Percentiles rank a stretch among this genome's conserved stretches.
Evolutionary conservation across 1,140 invertebrate genomes (phyloP).

Genomic region (Aphelenchoides fujianensis): DNA sequence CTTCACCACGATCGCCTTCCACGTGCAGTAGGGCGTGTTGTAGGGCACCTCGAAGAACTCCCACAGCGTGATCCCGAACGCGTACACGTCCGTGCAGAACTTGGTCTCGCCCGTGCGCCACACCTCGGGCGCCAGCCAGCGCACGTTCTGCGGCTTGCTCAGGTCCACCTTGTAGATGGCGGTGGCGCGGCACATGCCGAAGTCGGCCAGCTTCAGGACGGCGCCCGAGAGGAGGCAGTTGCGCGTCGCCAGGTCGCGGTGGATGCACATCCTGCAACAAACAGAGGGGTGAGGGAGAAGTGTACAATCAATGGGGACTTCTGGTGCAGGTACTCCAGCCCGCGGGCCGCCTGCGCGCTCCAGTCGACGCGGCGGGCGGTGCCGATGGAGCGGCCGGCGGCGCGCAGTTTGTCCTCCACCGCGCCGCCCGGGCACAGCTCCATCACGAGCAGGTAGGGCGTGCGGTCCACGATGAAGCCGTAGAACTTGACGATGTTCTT

Average conservation of each 20-base stretch:
- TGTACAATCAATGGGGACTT: constrained; percentile 26
- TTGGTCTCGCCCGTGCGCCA: constrained; percentile 39
- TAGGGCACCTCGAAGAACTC: constrained; percentile 36
- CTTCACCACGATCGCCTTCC: constrained; percentile 46
- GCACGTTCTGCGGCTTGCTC: constrained; percentile 50
- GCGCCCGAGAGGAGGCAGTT: constrained; percentile 44
- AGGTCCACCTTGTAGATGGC: constrained; percentile 54
- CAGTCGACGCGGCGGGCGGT: constrained; percentile 28
- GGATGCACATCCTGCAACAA: constrained; percentile 39
- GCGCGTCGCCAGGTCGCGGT: constrained; percentile 52
- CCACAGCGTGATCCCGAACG: constrained; percentile 35
- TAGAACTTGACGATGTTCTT: constrained; percentile 53
- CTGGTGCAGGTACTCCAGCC: constrained; percentile 50
- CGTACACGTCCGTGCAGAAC: constrained; percentile 34
- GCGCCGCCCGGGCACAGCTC: constrained; percentile 48
- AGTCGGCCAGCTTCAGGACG: constrained; percentile 50
- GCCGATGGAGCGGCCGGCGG: constrained; percentile 15
- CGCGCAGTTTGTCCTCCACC: constrained; percentile 46
- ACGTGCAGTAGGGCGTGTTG: constrained; percentile 28
- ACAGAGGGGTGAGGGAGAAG: no score
- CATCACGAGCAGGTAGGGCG: constrained; percentile 53
- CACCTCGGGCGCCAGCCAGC: constrained; percentile 47
- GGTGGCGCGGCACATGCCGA: constrained; percentile 54
- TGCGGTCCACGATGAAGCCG: constrained; percentile 46
- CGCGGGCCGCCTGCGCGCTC: constrained; percentile 40